Conservation (phyloP, 1,140 invertebrate species). For the Euura saliciscinereae region DNA sequence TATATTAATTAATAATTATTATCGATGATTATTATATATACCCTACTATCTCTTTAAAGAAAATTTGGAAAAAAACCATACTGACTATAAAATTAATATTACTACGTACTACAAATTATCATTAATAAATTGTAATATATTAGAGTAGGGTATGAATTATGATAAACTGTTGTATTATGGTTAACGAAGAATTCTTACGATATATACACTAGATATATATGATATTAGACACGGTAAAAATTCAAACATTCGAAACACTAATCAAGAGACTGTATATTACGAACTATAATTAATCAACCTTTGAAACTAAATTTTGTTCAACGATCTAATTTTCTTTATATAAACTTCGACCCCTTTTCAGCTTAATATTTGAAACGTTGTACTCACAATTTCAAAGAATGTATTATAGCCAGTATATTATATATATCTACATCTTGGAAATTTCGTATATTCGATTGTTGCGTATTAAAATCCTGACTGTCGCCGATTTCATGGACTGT, state of each 20-base stretch:
- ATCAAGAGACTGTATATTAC: conserved; percentile 7
- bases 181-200: not conserved
- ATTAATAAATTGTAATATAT: conserved; percentile 35
- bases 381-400: too few relatives aligned
- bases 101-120: conserved; percentile 32
- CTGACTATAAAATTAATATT: conserved; percentile 35
- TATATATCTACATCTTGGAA: too few relatives aligned
- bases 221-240: conserved; percentile 13
- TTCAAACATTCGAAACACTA: not conserved
- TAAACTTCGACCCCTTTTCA: too few relatives aligned
- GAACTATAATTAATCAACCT: conserved; percentile 2
- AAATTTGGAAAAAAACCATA: conserved; percentile 12
- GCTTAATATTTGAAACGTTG: too few relatives aligned
- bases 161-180: not conserved
- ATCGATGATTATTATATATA: too few relatives aligned
- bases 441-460: too few relatives aligned
- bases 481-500: too few relatives aligned
- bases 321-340: not conserved
- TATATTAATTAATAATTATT: conserved; percentile 29
- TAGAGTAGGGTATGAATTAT: conserved; percentile 21
- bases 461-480: too few relatives aligned
- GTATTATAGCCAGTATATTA: too few relatives aligned
- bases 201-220: conserved; percentile 14
- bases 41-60: too few relatives aligned
- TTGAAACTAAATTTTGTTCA: not conserved